Base-by-base conservation (phyloP, 2,888 invertebrate species). In the Phasia obesa region DNA sequence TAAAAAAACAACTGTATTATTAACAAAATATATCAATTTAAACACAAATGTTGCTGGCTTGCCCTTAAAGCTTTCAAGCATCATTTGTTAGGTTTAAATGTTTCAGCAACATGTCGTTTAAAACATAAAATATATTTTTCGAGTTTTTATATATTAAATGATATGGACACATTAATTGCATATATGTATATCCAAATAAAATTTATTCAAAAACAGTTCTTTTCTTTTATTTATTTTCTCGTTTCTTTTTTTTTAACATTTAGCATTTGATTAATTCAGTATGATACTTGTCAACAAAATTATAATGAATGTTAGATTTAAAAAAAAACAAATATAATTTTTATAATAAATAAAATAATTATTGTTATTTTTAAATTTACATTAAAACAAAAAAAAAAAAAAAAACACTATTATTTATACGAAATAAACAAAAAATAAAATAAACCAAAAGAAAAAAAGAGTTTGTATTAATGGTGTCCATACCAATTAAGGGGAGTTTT, bases 221-320 rank as follows among this genome's bases (percentile, higher is more conserved):
- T 84, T 57, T 73, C 69, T 76, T 67, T 49, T 44, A 69, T 65
- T 42, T 62, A 64, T 55, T 73, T 75, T 62, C 44, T 69, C 19
- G 23, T 83, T 75, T 44, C 55, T 47, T 64, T 59, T 64, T 59
- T 64, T 79, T 82, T 89, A 90, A 90, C 90, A 90, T 90, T 90
- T 90, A 90, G 90, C 90, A 90, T 90, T 90, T 90, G 90, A 90
- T 90, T 88, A 88, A 86, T 79, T 80, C 86, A 86, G 86, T 86
- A 85, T 85, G 84, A 84, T 83, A 80, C 21, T 76, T 64, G 51
- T 79, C 19, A 69, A 60, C 73, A 62, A 65, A 65, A 75, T 73
- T 85, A 35, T 81, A 64, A 69, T 57, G 38, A 64, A 70, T 71
- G 59, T 70, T 60, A 84, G 59, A 76, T 59, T 62, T 44, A 67